A percentile compares a stretch with the other conserved stretches of the same genome.
Evolutionary conservation across 2,888 invertebrate species (phyloP).

Genomic region (Epicampocera succincta): DNA sequence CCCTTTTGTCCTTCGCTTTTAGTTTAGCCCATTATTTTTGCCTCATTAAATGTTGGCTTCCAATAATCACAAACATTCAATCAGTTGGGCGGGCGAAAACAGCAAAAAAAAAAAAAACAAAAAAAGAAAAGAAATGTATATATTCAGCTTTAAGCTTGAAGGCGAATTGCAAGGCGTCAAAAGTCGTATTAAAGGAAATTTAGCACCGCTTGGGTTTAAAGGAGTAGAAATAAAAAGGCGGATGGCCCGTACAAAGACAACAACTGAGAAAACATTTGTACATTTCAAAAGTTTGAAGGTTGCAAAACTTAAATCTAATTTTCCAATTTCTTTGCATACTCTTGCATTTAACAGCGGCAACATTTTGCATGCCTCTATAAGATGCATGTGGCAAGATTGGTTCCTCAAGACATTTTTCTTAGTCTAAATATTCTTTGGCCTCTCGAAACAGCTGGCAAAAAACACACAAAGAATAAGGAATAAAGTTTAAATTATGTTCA

Average conservation of each 20-base stretch:
- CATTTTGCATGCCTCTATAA: conserved; percentile 9
- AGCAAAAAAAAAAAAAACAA: background rate
- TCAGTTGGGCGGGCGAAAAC: conserved; percentile 45
- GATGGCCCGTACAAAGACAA: background rate
- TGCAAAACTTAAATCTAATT: conserved; percentile 32
- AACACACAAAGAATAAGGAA: no score
- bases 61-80: conserved; percentile 69
- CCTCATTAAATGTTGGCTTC: conserved; percentile 69
- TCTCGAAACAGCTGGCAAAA: conserved; percentile 27
- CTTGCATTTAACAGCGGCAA: conserved; percentile 10
- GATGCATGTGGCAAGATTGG: conserved; percentile 66
- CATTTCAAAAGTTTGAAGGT: conserved; percentile 5
- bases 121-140: no score
- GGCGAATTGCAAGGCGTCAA: conserved; percentile 76
- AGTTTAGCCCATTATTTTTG: conserved; percentile 58
- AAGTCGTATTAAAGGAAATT: conserved; percentile 79
- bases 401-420: conserved; percentile 22
- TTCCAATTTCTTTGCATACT: conserved; percentile 19
- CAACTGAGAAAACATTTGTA: conserved; percentile 37
- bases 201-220: conserved; percentile 71
- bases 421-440: background rate
- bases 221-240: background rate
- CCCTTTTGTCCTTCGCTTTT: background rate
- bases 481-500: conserved; percentile 15
- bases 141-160: conserved; percentile 32